Evolutionary conservation across 1,140 invertebrate genomes (phyloP).

Genomic region (Lysiphlebus fabarum): DNA sequence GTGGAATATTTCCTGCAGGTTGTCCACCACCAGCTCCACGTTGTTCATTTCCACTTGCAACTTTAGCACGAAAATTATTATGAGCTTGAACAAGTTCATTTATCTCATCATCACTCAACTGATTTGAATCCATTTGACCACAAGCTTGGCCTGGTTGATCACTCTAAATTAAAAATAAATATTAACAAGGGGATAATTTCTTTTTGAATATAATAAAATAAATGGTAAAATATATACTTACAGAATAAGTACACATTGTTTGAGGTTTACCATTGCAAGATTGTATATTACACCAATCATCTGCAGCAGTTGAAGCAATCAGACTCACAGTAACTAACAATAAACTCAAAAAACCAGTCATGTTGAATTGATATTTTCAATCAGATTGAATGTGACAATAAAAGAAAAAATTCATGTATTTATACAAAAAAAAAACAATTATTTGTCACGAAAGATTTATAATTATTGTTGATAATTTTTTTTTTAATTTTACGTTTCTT

Average conservation of each 20-base stretch:
- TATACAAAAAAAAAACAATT: too few species aligned
- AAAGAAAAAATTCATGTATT: too few species aligned
- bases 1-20: slow-evolving; percentile 1
- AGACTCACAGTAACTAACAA: neutral
- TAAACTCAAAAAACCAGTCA: neutral
- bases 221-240: slow-evolving; percentile 1
- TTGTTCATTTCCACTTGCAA: neutral
- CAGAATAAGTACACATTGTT: neutral
- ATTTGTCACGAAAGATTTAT: too few species aligned
- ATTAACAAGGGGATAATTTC: too few species aligned
- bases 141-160: neutral
- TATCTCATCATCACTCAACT: neutral
- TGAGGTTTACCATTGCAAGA: neutral
- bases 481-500: too few species aligned
- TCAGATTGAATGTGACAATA: too few species aligned
- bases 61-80: neutral
- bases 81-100: neutral
- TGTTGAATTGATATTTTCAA: slow-evolving; percentile 1
- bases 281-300: neutral
- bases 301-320: neutral
- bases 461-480: too few species aligned
- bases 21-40: neutral
- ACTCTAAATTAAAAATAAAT: neutral
- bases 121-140: neutral
- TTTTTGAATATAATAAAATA: too few species aligned